phyloP scores from a whole-genome alignment of 2,888 invertebrate genomes.

The Liopterus haemorrhoidalis region DNA sequence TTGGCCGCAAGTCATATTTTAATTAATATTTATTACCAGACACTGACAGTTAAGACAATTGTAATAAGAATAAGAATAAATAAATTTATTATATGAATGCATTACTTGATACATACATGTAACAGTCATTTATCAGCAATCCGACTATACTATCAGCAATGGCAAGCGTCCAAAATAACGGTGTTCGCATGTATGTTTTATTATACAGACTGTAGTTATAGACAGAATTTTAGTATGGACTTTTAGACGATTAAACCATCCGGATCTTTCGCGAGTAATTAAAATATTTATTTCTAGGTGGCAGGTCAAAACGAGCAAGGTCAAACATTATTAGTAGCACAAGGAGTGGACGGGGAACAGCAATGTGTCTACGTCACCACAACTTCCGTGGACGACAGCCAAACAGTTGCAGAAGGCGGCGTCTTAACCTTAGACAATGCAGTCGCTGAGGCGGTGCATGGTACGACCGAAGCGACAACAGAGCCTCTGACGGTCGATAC shows the following conservation, averaged over 20 bases:
- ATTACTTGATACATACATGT: too few relatives aligned
- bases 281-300: conserved; percentile 46
- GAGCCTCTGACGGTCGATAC: conserved; percentile 44
- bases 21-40: too few relatives aligned
- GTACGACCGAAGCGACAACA: conserved; percentile 27
- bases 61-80: too few relatives aligned
- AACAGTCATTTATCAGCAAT: too few relatives aligned
- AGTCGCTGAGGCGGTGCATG: conserved; percentile 36
- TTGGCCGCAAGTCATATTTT: too few relatives aligned
- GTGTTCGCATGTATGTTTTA: too few relatives aligned
- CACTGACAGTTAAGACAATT: too few relatives aligned
- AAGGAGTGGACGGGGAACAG: conserved; percentile 70
- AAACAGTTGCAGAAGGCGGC: conserved; percentile 53
- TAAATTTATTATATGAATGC: too few relatives aligned
- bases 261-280: conserved; percentile 9
- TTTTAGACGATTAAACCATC: not conserved
- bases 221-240: conserved; percentile 31
- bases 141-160: too few relatives aligned
- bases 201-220: too few relatives aligned
- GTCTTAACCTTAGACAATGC: conserved; percentile 38
- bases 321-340: conserved; percentile 67
- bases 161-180: too few relatives aligned
- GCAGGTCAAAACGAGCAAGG: conserved; percentile 76
- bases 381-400: conserved; percentile 53
- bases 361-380: conserved; percentile 62